Percentiles rank a stretch among this genome's conserved stretches.
These are phyloP conservation scores for Trypoxylus dichotomus DNA, from an alignment of 1,140 invertebrate species.

Conservation along the genomic window DNA sequence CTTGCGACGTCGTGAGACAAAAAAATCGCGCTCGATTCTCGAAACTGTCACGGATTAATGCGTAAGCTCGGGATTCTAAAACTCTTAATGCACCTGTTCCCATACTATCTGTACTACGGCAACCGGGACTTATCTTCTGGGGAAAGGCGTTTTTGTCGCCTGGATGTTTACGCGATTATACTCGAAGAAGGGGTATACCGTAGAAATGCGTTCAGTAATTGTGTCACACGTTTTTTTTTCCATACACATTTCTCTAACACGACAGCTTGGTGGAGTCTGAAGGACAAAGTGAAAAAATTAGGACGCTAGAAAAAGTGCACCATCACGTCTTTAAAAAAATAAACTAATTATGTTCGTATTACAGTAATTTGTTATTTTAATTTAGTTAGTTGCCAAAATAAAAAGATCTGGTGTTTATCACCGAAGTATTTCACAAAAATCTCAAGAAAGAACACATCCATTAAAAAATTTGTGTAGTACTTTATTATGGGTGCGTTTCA, in stretches of 20 bases:
- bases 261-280: not conserved
- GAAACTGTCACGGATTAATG: slow-evolving; percentile 1
- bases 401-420: too few species aligned
- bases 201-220: not conserved
- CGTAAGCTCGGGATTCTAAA: not conserved
- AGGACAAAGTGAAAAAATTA: not conserved
- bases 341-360: not conserved
- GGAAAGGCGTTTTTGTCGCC: not conserved
- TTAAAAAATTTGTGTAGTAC: too few species aligned
- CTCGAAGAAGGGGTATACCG: not conserved
- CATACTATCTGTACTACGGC: not conserved
- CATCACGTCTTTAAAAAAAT: not conserved
- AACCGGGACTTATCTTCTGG: not conserved
- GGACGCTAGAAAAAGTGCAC: not conserved
- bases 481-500: too few species aligned
- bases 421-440: too few species aligned
- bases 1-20: not conserved
- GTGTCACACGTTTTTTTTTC: not conserved
- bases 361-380: not conserved
- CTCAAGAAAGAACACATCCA: too few species aligned
- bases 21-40: not conserved
- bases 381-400: too few species aligned
- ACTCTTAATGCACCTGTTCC: slow-evolving; percentile 5
- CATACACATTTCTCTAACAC: not conserved
- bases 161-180: not conserved